These are phyloP conservation scores for Enteromius viviparus DNA, from an alignment of 2,797 vertebrate genomes.

Conservation along the genomic window DNA sequence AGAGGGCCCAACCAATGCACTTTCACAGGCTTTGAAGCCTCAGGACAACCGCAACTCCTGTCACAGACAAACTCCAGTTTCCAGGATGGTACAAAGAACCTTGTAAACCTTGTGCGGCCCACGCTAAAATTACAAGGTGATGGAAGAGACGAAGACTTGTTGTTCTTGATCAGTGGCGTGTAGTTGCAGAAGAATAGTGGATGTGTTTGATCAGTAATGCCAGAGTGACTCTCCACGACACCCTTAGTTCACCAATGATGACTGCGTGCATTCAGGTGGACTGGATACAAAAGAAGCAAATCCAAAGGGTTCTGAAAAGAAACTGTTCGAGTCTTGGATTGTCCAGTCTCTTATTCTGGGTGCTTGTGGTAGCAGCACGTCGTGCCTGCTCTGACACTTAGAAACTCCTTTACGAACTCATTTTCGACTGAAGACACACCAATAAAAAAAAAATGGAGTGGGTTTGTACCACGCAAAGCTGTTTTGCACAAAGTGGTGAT, in stretches of 20 bases:
- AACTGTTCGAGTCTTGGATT: slow-evolving; percentile 6
- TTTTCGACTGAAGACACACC: slow-evolving; percentile 82
- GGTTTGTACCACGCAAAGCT: slow-evolving; percentile 72
- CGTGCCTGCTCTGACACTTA: slow-evolving; percentile 82
- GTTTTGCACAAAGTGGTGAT: slow-evolving; percentile 77
- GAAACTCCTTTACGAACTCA: slow-evolving; percentile 85
- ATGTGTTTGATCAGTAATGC: slow-evolving; percentile 39
- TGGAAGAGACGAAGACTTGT: slow-evolving; percentile 47
- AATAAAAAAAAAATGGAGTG: slow-evolving; percentile 76
- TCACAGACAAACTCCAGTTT: slow-evolving; percentile 76
- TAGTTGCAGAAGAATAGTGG: slow-evolving; percentile 50
- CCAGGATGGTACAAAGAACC: slow-evolving; percentile 72
- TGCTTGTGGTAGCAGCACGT: slow-evolving; percentile 84
- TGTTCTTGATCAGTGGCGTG: slow-evolving; percentile 44
- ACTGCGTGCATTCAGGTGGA: slow-evolving; percentile 45
- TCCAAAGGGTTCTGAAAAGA: slow-evolving; percentile 11
- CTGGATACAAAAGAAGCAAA: slow-evolving; percentile 22
- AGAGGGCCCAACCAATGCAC: slow-evolving; percentile 68
- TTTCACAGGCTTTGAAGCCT: slow-evolving; percentile 60
- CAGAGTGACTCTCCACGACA: slow-evolving; percentile 46
- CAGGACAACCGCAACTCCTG: slow-evolving; percentile 75
- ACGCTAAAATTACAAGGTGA: slow-evolving; percentile 53
- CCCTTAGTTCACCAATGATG: slow-evolving; percentile 41
- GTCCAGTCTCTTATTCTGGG: slow-evolving; percentile 60
- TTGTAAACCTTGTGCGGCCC: slow-evolving; percentile 64